A percentile compares a stretch with the other conserved stretches of the same genome.
Evolutionary conservation across 2,113 vertebrate species (phyloP).

Genomic region (Daboia siamensis): DNA sequence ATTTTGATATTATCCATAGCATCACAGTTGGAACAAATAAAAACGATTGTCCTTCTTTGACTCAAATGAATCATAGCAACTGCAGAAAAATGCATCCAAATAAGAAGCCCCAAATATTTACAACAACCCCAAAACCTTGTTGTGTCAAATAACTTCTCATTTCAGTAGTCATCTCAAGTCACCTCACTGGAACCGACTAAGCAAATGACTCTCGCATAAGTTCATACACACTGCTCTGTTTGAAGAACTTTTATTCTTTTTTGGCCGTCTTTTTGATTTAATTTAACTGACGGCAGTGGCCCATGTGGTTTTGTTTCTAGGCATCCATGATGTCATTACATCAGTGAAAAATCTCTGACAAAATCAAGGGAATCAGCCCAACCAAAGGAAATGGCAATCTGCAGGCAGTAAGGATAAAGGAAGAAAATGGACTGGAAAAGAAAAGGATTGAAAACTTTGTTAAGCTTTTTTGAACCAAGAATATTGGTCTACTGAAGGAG

Average conservation of each 20-base stretch:
- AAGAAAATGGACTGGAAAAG: not conserved
- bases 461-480: not conserved
- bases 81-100: not conserved
- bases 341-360: not conserved
- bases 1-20: not conserved
- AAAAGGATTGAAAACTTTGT: not conserved
- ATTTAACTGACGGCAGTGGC: not conserved
- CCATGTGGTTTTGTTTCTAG: not conserved
- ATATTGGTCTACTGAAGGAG: not conserved
- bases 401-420: not conserved
- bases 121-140: not conserved
- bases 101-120: no score
- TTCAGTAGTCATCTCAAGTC: not conserved
- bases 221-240: not conserved
- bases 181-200: not conserved
- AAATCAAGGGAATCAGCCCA: not conserved
- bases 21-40: accelerated
- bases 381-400: not conserved
- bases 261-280: not conserved
- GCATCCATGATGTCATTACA: not conserved
- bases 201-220: not conserved
- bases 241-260: not conserved
- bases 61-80: not conserved
- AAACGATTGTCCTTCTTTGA: not conserved
- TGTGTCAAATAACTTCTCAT: not conserved